Conservation (phyloP, 2,888 invertebrate species). For the Brachyopa scutellaris region DNA sequence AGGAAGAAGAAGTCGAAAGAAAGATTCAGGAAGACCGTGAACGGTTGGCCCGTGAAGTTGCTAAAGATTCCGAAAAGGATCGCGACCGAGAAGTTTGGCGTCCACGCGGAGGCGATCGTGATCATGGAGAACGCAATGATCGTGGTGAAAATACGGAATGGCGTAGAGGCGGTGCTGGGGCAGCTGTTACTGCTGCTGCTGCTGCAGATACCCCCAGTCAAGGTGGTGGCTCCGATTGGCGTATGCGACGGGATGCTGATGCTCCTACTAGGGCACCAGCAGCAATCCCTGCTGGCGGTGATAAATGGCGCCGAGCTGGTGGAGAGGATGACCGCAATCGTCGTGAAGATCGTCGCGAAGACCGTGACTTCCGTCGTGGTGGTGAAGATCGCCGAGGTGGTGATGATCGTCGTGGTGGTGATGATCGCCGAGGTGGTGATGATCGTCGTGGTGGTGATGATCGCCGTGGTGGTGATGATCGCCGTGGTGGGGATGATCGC, state of each 20-base stretch:
- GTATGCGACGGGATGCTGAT: constrained; percentile 66
- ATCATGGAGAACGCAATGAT: constrained; percentile 68
- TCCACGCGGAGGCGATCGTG: constrained; percentile 74
- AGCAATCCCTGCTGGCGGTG: constrained; percentile 56
- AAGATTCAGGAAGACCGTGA: constrained; percentile 84
- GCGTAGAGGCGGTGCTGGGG: constrained; percentile 38
- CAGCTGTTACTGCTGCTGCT: constrained; percentile 54
- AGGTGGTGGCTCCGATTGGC: constrained; percentile 73
- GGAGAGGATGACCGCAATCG: constrained; percentile 62
- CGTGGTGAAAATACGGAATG: constrained; percentile 72
- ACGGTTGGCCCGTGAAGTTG: constrained; percentile 77
- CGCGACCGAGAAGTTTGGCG: constrained; percentile 79
- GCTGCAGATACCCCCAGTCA: constrained; percentile 17
- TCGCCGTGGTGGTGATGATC: constrained; percentile 72
- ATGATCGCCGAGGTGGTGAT: constrained; percentile 60
- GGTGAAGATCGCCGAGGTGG: constrained; percentile 66
- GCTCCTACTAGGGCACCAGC: constrained; percentile 17
- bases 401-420: constrained; percentile 45
- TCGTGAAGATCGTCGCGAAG: constrained; percentile 58
- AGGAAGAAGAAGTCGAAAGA: constrained; percentile 88
- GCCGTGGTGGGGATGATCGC: constrained; percentile 60
- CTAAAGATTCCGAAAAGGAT: constrained; percentile 78
- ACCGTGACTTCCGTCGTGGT: constrained; percentile 46
- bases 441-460: constrained; percentile 72
- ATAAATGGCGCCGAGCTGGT: constrained; percentile 74